Base-by-base conservation (phyloP, 2,113 vertebrate genomes). In the Rhadina sibilatrix region DNA sequence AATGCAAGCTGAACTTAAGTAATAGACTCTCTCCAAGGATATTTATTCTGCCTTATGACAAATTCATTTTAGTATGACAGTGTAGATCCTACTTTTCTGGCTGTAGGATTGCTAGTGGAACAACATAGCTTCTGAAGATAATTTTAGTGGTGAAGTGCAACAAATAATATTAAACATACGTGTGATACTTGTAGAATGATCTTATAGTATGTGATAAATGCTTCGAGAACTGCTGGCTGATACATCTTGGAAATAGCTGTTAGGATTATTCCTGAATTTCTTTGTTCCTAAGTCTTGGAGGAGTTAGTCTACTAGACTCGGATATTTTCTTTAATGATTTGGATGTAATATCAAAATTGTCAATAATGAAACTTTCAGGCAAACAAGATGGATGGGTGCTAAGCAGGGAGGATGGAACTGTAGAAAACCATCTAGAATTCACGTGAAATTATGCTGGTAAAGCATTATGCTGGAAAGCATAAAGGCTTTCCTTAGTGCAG, bases 271-370 rank as follows among this genome's bases (percentile, higher is more conserved):
- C 21, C 17, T 52, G n/a, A 60, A 49, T 64, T 42, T 68, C 24
- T 8, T 66, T 83, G 20, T 52, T 89, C 11, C 21, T 69, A 6
- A 76, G 27, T 49, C 47, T 60, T 64, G 57, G 25, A 70, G 42
- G 70, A 59, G 10, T 57, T 79, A n/a, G 46, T 61, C 23, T 87
- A 1, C 4, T 60, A 33, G 53, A n/a, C 15, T 64, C 0, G 0
- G 24, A 25, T 3, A 6, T 57, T 47, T 87, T 80, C 9, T 15
- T 68, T 5, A 79, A 25, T 49, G 14, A 25, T 76, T 85, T 91
- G n/a, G n/a, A 37, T 13, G 3, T 56, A 57, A 22, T 72, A 71
- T 46, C 28, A 76, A 20, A 49, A 25, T 40, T 33, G 25, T 35
- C 5, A 28, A 15, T 78, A 44, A 38, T 52, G 52, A 56, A 75